Evolutionary conservation across 2,888 invertebrate species (phyloP), one percentile per base, ranked within the genome.

Genomic region (Oscheius onirici): DNA sequence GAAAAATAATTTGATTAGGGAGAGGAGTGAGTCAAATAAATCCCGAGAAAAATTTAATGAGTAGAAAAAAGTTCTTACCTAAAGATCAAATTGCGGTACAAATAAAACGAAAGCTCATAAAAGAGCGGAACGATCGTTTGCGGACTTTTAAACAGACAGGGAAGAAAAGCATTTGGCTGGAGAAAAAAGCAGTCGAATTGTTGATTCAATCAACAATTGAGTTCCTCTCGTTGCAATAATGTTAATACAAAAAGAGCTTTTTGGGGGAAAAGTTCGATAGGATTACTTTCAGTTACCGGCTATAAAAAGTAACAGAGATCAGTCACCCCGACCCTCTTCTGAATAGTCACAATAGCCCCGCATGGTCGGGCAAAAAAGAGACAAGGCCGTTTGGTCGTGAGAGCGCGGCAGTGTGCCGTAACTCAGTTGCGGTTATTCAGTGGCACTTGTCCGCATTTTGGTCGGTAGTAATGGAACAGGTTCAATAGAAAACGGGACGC

Each of bases 391-490:
- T 34, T 34, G 46, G 46, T 46, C 5, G 52, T 17, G 24, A 17
- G 24, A 13, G 24, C 52, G 52, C 52, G 52, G 3, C 17, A 3
- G 3, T 17, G 26, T 58, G 58, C 58, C 58, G 15, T 58, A 26
- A n/a, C 57, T 57, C 57, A 34, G 57, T 43, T 20, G 58, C 22
- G 58, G 40, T 58, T 58, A 58, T 58, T 58, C 58, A 41, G 41
- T 40, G 41, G 58, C 43, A 58, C 58, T 58, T 58, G 58, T 58
- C 58, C 55, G 13, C 58, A 49, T n/a, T 41, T 43, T 46, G 61
- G 44, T 20, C 63, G 63, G 43, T 44, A 63, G 63, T 63, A 63
- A 63, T 63, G 49, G 63, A 63, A 63, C 63, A 63, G 63, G 63
- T 63, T 63, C 63, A 63, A 63, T 44, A 40, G 60, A 34, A 34